Evolutionary conservation across 2,797 vertebrate species (phyloP).

Genomic region (Halcyon chelicuti): DNA sequence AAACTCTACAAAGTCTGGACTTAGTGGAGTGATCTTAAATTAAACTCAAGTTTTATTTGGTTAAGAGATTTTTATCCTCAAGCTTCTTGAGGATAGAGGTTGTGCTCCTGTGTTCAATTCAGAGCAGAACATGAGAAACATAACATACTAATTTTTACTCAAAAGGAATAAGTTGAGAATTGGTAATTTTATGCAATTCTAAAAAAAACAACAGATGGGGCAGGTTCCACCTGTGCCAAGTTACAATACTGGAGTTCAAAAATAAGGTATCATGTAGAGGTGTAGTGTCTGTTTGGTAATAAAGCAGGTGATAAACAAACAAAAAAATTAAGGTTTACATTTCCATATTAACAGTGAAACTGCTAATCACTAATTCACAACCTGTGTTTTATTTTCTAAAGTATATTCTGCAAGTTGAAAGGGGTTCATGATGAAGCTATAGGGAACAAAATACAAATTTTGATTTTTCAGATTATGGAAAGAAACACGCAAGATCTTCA

Average conservation of each 20-base stretch:
- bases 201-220: neutral
- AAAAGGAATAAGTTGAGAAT: neutral
- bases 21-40: neutral
- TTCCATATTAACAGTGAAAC: neutral
- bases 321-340: neutral
- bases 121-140: neutral
- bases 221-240: neutral
- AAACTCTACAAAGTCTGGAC: neutral
- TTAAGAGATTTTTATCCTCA: neutral
- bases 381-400: neutral
- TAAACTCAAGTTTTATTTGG: neutral
- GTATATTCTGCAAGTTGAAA: neutral
- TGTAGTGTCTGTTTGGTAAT: neutral
- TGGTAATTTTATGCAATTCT: neutral
- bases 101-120: neutral
- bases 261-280: neutral
- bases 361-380: neutral
- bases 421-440: neutral
- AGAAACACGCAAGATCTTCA: neutral
- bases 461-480: neutral
- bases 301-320: neutral
- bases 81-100: neutral
- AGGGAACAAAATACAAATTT: neutral
- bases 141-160: neutral
- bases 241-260: neutral